Evolutionary conservation across 2,797 vertebrate genomes (phyloP).

Genomic region (Mallotus villosus): DNA sequence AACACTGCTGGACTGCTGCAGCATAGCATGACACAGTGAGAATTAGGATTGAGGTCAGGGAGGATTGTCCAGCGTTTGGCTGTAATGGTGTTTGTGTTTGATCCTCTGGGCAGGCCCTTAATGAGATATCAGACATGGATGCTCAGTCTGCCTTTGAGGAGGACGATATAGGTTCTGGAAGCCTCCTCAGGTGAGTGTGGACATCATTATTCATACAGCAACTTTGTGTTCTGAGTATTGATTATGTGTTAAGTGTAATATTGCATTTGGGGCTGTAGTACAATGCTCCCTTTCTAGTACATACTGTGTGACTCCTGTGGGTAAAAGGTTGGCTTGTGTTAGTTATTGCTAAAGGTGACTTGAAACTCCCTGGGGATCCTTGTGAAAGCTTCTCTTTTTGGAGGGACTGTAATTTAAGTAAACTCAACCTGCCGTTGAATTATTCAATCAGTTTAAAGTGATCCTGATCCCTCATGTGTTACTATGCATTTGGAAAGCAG

Average conservation of each 20-base stretch:
- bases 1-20: not conserved
- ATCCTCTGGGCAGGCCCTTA: conserved; percentile 69
- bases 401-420: conserved; percentile 6
- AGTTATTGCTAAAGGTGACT: conserved; percentile 30
- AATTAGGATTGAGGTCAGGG: not conserved
- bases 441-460: conserved; percentile 40
- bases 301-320: not conserved
- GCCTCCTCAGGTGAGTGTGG: conserved; percentile 87
- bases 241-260: not conserved
- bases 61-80: not conserved
- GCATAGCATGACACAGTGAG: no score
- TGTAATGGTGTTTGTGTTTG: not conserved
- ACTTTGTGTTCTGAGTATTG: not conserved
- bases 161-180: conserved; percentile 87
- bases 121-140: conserved; percentile 73
- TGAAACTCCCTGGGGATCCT: conserved; percentile 13
- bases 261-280: conserved; percentile 9
- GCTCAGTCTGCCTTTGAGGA: conserved; percentile 72
- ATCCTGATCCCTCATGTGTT: not conserved
- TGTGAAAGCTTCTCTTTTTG: conserved; percentile 25
- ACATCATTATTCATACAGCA: not conserved
- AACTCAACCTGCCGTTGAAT: conserved; percentile 31
- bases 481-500: conserved; percentile 5
- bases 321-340: conserved; percentile 31
- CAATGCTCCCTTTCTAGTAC: conserved; percentile 16